Percentiles rank a stretch among this genome's conserved stretches.
Conservation (phyloP, 1,140 invertebrate species). For the Apis cerana region DNA sequence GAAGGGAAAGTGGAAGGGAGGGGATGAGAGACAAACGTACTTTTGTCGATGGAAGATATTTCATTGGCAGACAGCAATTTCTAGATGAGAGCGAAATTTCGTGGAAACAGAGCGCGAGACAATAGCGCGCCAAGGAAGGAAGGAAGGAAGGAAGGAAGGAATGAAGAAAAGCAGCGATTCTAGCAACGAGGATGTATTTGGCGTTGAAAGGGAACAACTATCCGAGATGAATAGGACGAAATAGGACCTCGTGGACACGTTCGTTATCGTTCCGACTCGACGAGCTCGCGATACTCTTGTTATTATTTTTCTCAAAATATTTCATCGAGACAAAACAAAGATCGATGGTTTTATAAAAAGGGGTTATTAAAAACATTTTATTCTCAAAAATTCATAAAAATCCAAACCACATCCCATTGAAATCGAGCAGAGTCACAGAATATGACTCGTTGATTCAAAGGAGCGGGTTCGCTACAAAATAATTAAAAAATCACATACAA, state of each 20-base stretch:
- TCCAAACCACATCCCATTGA: not conserved
- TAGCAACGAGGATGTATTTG: conserved; percentile 21
- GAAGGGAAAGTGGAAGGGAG: too few species aligned
- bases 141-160: not conserved
- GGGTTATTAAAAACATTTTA: not conserved
- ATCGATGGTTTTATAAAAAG: not conserved
- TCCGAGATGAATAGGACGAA: conserved; percentile 1
- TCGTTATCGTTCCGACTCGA: not conserved
- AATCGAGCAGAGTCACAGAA: too few species aligned
- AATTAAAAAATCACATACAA: not conserved
- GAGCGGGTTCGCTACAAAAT: not conserved
- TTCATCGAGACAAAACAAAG: not conserved
- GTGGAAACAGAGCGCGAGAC: not conserved
- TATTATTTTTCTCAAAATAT: not conserved
- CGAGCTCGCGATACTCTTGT: not conserved
- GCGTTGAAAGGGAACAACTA: conserved; percentile 8
- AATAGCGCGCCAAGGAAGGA: not conserved
- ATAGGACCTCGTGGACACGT: not conserved
- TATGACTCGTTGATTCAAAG: not conserved
- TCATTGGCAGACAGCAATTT: conserved; percentile 36
- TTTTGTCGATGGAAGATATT: not conserved
- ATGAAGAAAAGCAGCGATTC: conserved; percentile 18
- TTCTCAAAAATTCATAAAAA: conserved; percentile 10
- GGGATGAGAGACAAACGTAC: too few species aligned
- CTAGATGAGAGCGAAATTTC: conserved; percentile 34